phyloP scores from a whole-genome alignment of 2,888 invertebrate genomes.

The Hydraecia micacea region DNA sequence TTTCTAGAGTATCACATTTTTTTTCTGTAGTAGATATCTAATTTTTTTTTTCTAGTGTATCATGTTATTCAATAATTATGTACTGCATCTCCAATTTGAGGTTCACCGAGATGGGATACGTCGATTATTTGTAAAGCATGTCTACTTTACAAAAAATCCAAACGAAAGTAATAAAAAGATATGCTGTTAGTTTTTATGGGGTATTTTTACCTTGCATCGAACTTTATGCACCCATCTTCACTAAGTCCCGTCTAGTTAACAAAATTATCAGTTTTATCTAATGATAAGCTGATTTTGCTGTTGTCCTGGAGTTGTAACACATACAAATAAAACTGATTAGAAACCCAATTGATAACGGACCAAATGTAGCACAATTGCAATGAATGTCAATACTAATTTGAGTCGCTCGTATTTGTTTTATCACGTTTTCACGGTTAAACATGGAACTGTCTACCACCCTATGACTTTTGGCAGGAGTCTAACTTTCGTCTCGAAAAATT shows the following conservation, averaged over 20 bases:
- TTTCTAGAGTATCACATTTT: too few species aligned
- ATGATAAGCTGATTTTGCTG: slow-evolving; percentile 29
- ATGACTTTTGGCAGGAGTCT: background rate
- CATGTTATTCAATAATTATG: background rate
- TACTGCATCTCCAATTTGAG: background rate
- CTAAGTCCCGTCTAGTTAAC: background rate
- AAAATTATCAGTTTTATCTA: slow-evolving; percentile 30
- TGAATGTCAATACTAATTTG: background rate
- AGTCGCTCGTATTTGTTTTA: background rate
- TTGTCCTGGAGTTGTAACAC: slow-evolving; percentile 16
- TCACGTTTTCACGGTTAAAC: background rate
- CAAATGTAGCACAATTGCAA: background rate
- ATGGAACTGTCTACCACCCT: too few species aligned
- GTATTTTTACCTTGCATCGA: background rate
- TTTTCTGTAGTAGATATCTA: too few species aligned
- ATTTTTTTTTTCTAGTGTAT: too few species aligned
- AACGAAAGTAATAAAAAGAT: background rate
- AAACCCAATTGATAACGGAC: slow-evolving; percentile 33
- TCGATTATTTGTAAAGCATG: too few species aligned
- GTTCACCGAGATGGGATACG: background rate
- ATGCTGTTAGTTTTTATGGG: background rate
- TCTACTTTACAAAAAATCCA: too few species aligned
- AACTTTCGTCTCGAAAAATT: background rate
- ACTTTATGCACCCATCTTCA: background rate
- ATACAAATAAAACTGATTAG: slow-evolving; percentile 25